Percentiles rank a stretch among this genome's conserved stretches.
phyloP scores from a whole-genome alignment of 2,113 vertebrate species.

The Gymnocephalus cernua region DNA sequence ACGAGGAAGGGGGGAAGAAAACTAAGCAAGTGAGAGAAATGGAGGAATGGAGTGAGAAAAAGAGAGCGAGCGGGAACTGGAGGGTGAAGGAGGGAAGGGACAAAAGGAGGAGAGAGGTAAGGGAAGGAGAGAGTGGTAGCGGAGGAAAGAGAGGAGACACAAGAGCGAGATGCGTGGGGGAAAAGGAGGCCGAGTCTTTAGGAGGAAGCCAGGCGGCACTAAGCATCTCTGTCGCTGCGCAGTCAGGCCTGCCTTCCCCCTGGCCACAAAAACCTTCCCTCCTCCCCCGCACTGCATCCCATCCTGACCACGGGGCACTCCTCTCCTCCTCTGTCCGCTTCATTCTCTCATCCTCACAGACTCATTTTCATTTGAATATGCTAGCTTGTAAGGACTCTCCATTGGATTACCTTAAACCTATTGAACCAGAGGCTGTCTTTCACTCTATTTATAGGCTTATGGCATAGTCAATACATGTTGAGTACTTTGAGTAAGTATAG shows the following conservation, averaged over 20 bases:
- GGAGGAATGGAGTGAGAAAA: slow-evolving; percentile 58
- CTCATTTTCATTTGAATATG: slow-evolving; percentile 37
- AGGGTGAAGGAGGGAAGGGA: slow-evolving; percentile 69
- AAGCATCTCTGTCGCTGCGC: slow-evolving; percentile 94
- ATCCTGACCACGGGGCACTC: slow-evolving; percentile 54
- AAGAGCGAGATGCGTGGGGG: slow-evolving; percentile 82
- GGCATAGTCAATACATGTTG: neutral
- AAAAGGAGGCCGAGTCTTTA: slow-evolving; percentile 92
- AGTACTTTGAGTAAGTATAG: neutral
- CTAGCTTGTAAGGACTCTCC: slow-evolving; percentile 54
- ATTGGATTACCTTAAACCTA: slow-evolving; percentile 36
- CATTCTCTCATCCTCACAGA: slow-evolving; percentile 51
- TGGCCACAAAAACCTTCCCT: slow-evolving; percentile 89
- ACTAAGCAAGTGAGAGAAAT: slow-evolving; percentile 67
- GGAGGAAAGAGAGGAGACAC: slow-evolving; percentile 76
- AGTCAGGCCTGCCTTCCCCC: slow-evolving; percentile 94
- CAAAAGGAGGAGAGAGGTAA: slow-evolving; percentile 73
- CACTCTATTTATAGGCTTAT: slow-evolving; percentile 12
- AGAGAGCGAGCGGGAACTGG: slow-evolving; percentile 74
- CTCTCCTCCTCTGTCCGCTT: slow-evolving; percentile 39
- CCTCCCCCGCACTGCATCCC: slow-evolving; percentile 64
- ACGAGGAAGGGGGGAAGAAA: slow-evolving; percentile 69
- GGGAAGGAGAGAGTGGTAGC: slow-evolving; percentile 75
- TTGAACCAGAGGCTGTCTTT: slow-evolving; percentile 22
- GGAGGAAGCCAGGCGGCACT: slow-evolving; percentile 96